Evolutionary conservation across 2,113 vertebrate species (phyloP).

Genomic region (Pleuronectes platessa): DNA sequence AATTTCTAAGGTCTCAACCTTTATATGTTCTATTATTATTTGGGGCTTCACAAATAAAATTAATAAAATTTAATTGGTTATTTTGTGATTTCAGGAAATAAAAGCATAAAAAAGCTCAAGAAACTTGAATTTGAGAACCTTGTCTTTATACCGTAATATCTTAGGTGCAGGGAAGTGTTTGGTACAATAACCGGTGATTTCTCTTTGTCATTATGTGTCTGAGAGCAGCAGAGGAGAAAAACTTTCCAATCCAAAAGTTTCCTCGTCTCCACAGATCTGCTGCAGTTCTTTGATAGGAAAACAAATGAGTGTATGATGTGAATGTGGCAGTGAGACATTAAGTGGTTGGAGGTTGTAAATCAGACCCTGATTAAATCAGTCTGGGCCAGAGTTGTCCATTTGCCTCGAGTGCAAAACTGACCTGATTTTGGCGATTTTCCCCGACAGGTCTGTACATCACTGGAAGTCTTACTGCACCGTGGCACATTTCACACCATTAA

Average conservation of each 20-base stretch:
- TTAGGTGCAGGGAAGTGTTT: neutral
- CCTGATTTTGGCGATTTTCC: constrained; percentile 67
- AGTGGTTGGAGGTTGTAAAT: constrained; percentile 62
- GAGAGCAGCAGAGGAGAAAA: constrained; percentile 9
- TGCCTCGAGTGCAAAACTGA: constrained; percentile 67
- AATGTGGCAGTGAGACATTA: constrained; percentile 43
- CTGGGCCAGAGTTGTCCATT: constrained; percentile 61
- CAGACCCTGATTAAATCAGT: constrained; percentile 70
- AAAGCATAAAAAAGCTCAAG: too few species aligned
- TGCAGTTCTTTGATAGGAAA: constrained; percentile 50
- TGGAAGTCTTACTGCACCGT: constrained; percentile 26
- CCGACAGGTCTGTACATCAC: constrained; percentile 62
- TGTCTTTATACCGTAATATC: neutral
- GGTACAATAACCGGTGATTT: constrained; percentile 20
- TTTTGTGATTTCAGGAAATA: neutral
- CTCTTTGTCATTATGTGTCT: constrained; percentile 8
- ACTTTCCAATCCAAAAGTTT: neutral
- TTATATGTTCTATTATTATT: too few species aligned
- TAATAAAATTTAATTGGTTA: neutral
- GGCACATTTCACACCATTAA: constrained; percentile 56
- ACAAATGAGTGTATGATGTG: constrained; percentile 54
- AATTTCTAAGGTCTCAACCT: too few species aligned
- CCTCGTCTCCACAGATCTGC: constrained; percentile 43
- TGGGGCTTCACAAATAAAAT: too few species aligned
- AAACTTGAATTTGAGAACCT: too few species aligned